phyloP scores from a whole-genome alignment of 2,113 vertebrate genomes.

The Cottus gobio region DNA sequence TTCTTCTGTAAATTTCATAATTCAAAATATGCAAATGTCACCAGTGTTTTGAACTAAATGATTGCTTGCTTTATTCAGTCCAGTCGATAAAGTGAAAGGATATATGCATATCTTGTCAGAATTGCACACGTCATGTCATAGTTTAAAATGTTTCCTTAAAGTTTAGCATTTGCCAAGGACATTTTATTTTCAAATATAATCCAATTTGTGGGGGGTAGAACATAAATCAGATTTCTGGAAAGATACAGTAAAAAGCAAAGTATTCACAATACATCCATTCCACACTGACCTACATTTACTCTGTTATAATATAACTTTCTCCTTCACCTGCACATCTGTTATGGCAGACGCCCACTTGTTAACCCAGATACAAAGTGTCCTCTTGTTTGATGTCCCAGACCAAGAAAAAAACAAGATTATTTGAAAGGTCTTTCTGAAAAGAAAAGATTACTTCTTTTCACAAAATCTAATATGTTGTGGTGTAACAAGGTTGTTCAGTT shows the following conservation, averaged over 20 bases:
- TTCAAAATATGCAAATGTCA: too few species aligned
- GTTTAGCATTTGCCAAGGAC: neutral
- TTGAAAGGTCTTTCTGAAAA: neutral
- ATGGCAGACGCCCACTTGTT: neutral
- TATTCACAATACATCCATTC: neutral
- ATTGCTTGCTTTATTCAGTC: too few species aligned
- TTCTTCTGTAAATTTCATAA: neutral
- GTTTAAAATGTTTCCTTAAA: neutral
- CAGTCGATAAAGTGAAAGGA: neutral
- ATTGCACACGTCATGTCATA: neutral
- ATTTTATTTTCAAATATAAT: neutral
- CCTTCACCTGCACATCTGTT: neutral
- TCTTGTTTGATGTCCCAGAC: neutral
- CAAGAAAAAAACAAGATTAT: neutral
- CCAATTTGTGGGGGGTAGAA: neutral
- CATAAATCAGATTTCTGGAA: neutral
- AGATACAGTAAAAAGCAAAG: neutral
- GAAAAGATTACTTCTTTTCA: neutral
- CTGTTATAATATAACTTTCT: neutral
- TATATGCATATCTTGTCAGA: neutral
- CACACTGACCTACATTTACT: constrained; percentile 14
- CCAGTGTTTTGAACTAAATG: too few species aligned
- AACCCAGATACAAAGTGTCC: neutral
- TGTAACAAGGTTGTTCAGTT: too few species aligned
- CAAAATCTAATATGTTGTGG: neutral